Evolutionary conservation across 1,140 invertebrate species (phyloP).

Genomic region (Drosophila lacertosa): DNA sequence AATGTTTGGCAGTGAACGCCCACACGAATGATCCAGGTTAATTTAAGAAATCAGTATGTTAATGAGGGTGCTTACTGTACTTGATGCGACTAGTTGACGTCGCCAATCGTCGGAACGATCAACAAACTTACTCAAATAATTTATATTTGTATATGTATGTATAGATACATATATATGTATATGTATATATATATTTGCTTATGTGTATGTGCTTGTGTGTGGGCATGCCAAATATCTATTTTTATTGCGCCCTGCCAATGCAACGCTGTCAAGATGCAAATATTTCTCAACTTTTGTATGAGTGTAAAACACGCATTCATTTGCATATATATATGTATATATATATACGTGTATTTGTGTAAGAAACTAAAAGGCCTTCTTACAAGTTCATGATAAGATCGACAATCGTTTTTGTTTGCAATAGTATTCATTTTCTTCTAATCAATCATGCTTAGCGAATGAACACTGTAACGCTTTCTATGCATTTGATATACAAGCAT

Average conservation of each 20-base stretch:
- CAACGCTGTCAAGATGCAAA: not conserved
- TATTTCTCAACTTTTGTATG: not conserved
- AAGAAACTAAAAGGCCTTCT: too few relatives aligned
- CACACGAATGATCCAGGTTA: too few relatives aligned
- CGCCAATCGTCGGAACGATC: not conserved
- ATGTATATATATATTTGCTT: not conserved
- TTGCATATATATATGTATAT: too few relatives aligned
- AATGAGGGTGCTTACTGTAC: not conserved
- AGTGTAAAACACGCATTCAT: too few relatives aligned
- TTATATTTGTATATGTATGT: not conserved
- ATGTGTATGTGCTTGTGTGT: not conserved
- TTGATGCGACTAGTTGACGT: slow-evolving; percentile 6
- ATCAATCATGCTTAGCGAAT: slow-evolving; percentile 1
- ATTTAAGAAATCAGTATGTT: not conserved
- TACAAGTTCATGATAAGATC: not conserved
- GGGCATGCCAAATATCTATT: slow-evolving; percentile 13
- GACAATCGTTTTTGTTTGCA: not conserved
- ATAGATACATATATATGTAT: not conserved
- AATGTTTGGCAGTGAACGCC: too few relatives aligned
- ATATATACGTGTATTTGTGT: too few relatives aligned
- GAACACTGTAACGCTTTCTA: not conserved
- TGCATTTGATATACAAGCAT: not conserved
- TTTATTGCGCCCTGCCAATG: slow-evolving; percentile 1
- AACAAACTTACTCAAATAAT: slow-evolving; percentile 3
- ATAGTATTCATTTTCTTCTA: not conserved